Base-by-base conservation (phyloP, 2,113 vertebrate species). In the Noctilio leporinus region DNA sequence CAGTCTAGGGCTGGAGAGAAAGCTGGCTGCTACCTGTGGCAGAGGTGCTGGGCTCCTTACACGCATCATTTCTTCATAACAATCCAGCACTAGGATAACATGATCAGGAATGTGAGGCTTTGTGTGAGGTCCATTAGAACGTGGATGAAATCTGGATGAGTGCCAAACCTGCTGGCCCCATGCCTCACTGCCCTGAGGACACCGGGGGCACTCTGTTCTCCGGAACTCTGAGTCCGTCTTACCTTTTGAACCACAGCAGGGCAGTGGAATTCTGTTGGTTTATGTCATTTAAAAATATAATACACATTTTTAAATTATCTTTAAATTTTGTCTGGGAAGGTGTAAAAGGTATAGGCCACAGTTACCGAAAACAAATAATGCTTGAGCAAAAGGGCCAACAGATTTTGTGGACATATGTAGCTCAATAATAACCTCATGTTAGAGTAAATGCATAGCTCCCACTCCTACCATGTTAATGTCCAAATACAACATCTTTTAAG, bases 231-330 rank as follows among this genome's bases (percentile, higher is more conserved):
- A 16, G 43, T 7, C 0, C 16, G 5, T 65, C 51, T 78, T 28
- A 90, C 5, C 77, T 81, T 75, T 19, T 67, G 65, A 86, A 67
- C 64, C 53, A 62, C 15, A 73, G 51, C 7, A 77, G 11, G 35
- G 45, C 73, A 26, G 4, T 10, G 24, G 38, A 15, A 62, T 45
- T 89, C 53, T 78, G 45, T 20, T 19, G 69, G 20, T 47, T 55
- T 43, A 64, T 69, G 55, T 67, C 55, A 78, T 73, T 92, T 59
- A 64, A 59, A 76, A 86, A 69, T 35, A 81, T 19, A 35, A n/a
- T 24, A 82, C 40, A 67, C 11, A 30, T 47, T 95, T 62, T n/a
- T n/a, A 73, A 92, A 49, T 64, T 77, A 92, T 45, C 81, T 76
- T 65, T 83, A 81, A 59, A 81, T 72, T 72, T 45, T 62, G 45